phyloP scores from a whole-genome alignment of 2,113 vertebrate species.

The Protobothrops flavoviridis region DNA sequence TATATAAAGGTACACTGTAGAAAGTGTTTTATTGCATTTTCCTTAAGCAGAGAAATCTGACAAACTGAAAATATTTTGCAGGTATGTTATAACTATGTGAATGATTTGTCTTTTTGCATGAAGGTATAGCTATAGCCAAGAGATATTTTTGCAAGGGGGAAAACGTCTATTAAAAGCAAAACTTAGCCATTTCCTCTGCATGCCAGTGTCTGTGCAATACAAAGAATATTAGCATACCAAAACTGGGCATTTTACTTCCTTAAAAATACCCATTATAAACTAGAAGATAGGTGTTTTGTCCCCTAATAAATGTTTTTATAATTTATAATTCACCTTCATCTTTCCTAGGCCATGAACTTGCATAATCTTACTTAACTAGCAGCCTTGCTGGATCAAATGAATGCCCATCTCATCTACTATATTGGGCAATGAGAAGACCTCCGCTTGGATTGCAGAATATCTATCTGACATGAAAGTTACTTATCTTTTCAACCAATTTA shows the following conservation, averaged over 20 bases:
- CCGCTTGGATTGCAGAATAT: neutral
- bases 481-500: neutral
- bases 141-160: neutral
- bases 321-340: neutral
- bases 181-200: neutral
- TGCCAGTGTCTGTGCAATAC: neutral
- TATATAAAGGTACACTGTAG: slow-evolving; percentile 76
- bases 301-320: neutral
- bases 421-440: neutral
- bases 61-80: neutral
- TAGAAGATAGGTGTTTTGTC: neutral
- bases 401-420: neutral
- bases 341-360: neutral
- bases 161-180: neutral
- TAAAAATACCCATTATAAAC: neutral
- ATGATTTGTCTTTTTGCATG: neutral
- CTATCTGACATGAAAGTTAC: neutral
- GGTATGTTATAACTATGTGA: neutral
- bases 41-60: neutral
- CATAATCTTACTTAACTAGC: neutral
- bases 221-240: neutral
- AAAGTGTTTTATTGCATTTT: slow-evolving; percentile 36
- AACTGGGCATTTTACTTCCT: neutral
- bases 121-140: neutral
- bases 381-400: neutral